phyloP scores from a whole-genome alignment of 2,113 vertebrate genomes.

The Geococcyx californianus region DNA sequence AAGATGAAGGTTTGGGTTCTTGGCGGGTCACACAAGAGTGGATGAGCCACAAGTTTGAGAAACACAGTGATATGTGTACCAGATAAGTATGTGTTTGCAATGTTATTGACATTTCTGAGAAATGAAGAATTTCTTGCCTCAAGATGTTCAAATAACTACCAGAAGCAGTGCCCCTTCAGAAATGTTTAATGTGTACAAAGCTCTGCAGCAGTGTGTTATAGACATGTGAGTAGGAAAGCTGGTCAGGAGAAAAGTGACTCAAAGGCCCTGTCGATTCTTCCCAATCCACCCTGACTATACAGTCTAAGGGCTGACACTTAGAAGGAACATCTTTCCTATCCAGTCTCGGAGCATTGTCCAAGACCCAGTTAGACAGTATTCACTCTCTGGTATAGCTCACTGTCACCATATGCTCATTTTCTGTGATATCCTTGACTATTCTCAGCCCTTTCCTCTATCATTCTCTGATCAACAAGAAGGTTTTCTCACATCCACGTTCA shows the following conservation, averaged over 20 bases:
- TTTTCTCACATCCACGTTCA: neutral
- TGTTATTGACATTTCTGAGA: neutral
- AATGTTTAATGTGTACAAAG: neutral
- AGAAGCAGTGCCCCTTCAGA: neutral
- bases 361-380: neutral
- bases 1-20: neutral
- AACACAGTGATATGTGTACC: neutral
- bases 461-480: neutral
- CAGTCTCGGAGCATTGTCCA: neutral
- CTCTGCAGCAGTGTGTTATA: neutral
- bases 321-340: neutral
- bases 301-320: neutral
- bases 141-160: neutral
- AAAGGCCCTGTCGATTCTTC: neutral
- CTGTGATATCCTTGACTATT: neutral
- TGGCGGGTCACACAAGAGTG: neutral
- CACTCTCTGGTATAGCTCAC: neutral
- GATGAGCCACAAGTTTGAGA: neutral
- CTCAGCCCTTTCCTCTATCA: neutral
- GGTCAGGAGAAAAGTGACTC: neutral
- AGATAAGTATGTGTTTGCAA: neutral
- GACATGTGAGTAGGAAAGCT: neutral
- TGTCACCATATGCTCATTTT: slow-evolving; percentile 14
- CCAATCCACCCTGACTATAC: neutral
- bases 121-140: neutral